Evolutionary conservation across 2,113 vertebrate genomes (phyloP), one percentile per base, ranked within the genome.

Genomic region (Enhydra lutris): DNA sequence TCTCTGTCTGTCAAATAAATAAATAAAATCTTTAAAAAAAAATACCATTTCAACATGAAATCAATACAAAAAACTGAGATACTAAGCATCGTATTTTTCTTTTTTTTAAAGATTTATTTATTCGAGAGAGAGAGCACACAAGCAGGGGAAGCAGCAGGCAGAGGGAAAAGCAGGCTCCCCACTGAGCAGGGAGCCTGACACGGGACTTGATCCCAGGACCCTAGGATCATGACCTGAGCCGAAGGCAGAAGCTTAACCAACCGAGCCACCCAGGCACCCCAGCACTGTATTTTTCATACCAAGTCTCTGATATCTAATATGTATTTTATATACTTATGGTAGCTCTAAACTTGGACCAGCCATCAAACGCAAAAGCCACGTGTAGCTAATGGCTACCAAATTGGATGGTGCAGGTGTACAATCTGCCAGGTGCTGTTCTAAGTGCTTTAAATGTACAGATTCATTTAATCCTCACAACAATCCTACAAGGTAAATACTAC

Each of bases 41-140:
- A 96, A 81, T 74, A 97, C 50, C 24, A 67, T 47, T 87, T 93
- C 39, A 42, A 61, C 6, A 69, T 82, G 45, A 93, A 97, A 88
- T 34, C 50, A 73, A 76, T 81, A 61, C 39, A 17, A 92, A 95
- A 85, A 83, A 80, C 24, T 67, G 17, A 97, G 34, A 55, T 55
- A 94, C n/a, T 39, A 24, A 93, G 73, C 61, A 86, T 17, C 29
- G 5, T 57, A 76, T 73, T 92, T 95, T 90, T 89, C 34, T 34
- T 34, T 57, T 57, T 63, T 63, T 29, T 15, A 15, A 65, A 65
- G 63, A 65, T 65, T 67, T 67, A 67, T 67, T 65, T 65, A 63
- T 63, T 29, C 11, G 26, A 31, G 63, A 67, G 63, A 67, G 31
- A 67, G 63, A 7, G 63, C 6, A 31, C 63, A 67, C 31, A 67